Conservation (phyloP, 2,113 vertebrate species). For the Chinchilla lanigera region DNA sequence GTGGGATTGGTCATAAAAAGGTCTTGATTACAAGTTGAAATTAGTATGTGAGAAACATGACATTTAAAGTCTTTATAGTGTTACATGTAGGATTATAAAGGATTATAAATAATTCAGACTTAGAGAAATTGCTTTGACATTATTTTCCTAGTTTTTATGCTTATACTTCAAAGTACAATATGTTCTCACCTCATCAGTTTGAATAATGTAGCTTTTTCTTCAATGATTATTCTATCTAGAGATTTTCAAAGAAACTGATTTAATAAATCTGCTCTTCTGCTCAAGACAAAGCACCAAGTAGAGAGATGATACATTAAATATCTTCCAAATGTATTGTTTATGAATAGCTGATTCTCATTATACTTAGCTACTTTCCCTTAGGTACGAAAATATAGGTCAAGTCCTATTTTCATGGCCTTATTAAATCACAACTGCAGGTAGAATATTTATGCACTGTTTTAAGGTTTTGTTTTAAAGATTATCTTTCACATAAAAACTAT, state of each 20-base stretch:
- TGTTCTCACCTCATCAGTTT: neutral
- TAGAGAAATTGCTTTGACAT: conserved; percentile 25
- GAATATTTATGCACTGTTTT: conserved; percentile 55
- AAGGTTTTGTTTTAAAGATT: conserved; percentile 33
- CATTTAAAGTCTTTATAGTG: neutral
- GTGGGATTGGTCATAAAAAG: neutral
- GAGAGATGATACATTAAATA: conserved; percentile 41
- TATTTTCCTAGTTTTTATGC: neutral
- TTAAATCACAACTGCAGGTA: conserved; percentile 70
- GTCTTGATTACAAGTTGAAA: neutral
- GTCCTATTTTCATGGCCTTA: conserved; percentile 62
- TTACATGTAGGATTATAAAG: neutral
- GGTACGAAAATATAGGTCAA: conserved; percentile 68
- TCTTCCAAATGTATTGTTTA: conserved; percentile 54
- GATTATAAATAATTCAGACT: neutral
- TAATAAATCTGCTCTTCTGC: neutral
- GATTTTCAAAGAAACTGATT: neutral
- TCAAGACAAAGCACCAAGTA: conserved; percentile 47
- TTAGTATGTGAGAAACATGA: conserved; percentile 44
- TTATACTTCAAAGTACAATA: neutral
- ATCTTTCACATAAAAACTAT: conserved; percentile 4
- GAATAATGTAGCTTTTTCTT: conserved; percentile 29
- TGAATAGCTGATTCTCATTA: conserved; percentile 63
- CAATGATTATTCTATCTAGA: neutral
- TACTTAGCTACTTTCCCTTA: conserved; percentile 46